These are phyloP conservation scores for Chiridota heheva DNA, from an alignment of 35 echinoderm and acorn worm species.

Conservation along the genomic window DNA sequence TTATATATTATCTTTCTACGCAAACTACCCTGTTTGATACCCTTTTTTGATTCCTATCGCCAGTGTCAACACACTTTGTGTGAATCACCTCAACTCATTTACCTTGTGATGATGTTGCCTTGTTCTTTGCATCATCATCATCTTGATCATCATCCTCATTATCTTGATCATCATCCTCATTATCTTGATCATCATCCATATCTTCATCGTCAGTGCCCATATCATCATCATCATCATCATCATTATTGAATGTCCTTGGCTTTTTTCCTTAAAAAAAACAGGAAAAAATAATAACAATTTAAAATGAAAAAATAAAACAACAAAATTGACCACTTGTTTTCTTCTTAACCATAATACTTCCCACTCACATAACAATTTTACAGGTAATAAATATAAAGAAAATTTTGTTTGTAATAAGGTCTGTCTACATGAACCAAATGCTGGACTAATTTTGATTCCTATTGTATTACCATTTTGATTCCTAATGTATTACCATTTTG, in stretches of 20 bases:
- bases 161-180: slow-evolving; percentile 36
- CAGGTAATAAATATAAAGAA: no score
- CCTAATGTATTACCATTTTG: no score
- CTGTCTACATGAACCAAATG: no score
- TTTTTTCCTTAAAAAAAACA: neutral
- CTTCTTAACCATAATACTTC: no score
- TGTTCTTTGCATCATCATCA: slow-evolving; percentile 48
- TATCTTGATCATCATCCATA: slow-evolving; percentile 29
- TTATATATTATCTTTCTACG: no score
- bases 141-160: slow-evolving; percentile 38
- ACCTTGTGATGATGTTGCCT: no score
- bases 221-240: slow-evolving; percentile 18
- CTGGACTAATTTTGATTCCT: no score
- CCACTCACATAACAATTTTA: neutral
- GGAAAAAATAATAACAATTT: neutral
- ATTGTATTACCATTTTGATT: no score
- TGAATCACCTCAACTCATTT: no score
- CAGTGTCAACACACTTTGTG: slow-evolving; percentile 31
- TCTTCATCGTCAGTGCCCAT: neutral
- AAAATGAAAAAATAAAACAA: neutral
- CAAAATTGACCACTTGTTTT: neutral
- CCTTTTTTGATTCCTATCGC: slow-evolving; percentile 20
- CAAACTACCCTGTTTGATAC: neutral
- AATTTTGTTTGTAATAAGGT: no score
- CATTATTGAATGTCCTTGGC: neutral